A percentile compares a stretch with the other conserved stretches of the same genome.
Evolutionary conservation across 2,797 vertebrate genomes (phyloP).

Genomic region (Danio tinwini): DNA sequence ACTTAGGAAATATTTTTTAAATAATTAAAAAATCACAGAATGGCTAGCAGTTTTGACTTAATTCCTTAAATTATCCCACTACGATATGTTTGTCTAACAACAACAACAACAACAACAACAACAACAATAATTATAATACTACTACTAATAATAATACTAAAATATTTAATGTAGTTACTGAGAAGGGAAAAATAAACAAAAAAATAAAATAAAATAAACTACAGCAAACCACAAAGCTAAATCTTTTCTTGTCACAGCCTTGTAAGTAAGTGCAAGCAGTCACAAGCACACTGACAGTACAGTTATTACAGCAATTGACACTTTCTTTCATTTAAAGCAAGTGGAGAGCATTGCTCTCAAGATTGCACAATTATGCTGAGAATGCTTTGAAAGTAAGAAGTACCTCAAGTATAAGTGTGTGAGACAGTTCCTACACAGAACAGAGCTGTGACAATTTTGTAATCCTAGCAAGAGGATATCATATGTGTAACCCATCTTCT

Average conservation of each 20-base stretch:
- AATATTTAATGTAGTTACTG: too few relatives aligned
- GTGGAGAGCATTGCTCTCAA: not conserved
- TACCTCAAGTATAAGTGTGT: not conserved
- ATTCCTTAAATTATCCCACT: too few relatives aligned
- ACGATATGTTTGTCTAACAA: too few relatives aligned
- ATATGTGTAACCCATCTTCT: not conserved
- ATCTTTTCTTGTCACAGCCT: conserved; percentile 1
- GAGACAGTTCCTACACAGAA: not conserved
- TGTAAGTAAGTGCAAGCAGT: conserved; percentile 4
- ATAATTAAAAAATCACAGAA: too few relatives aligned
- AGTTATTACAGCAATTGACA: not conserved
- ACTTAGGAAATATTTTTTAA: too few relatives aligned
- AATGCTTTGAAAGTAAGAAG: not conserved
- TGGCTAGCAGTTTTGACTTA: too few relatives aligned
- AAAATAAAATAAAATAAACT: too few relatives aligned
- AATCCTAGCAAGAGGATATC: not conserved
- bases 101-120: too few relatives aligned
- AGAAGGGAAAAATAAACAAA: too few relatives aligned
- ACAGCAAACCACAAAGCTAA: not conserved
- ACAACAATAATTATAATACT: too few relatives aligned
- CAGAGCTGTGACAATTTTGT: not conserved
- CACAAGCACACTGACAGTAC: conserved; percentile 5
- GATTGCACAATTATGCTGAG: conserved; percentile 13
- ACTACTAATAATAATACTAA: too few relatives aligned
- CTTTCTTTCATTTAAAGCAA: not conserved